Percentiles rank a stretch among this genome's conserved stretches.
phyloP scores from a whole-genome alignment of 2,888 invertebrate genomes.

The Coecobrya sp. region DNA sequence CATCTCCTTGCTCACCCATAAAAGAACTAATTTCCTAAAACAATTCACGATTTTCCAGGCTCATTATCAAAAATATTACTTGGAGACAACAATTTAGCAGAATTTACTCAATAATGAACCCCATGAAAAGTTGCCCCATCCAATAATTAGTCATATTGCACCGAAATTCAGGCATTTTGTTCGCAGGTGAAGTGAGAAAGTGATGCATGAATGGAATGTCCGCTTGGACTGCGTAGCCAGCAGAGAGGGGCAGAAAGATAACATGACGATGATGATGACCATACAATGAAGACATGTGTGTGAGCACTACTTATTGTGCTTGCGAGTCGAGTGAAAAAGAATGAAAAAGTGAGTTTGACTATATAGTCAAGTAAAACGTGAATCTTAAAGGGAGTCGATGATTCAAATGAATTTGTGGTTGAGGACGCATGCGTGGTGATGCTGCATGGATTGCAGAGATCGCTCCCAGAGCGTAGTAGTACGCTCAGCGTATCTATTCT shows the following conservation, averaged over 20 bases:
- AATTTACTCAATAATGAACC: conserved; percentile 54
- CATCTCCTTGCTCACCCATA: conserved; percentile 50
- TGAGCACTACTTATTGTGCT: neutral
- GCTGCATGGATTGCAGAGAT: neutral
- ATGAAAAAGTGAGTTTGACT: conserved; percentile 27
- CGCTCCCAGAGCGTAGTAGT: neutral
- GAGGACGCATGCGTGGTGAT: conserved; percentile 6
- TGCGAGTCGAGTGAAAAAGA: conserved; percentile 12
- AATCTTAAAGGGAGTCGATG: no score
- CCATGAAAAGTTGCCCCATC: conserved; percentile 16
- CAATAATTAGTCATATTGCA: conserved; percentile 63
- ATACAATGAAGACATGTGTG: conserved; percentile 6
- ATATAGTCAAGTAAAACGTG: neutral
- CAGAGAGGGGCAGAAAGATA: neutral
- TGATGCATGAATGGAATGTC: conserved; percentile 51
- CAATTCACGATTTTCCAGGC: conserved; percentile 37
- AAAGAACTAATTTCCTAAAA: conserved; percentile 62
- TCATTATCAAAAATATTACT: conserved; percentile 4
- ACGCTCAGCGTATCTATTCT: conserved; percentile 36
- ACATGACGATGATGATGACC: conserved; percentile 39
- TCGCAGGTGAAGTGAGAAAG: conserved; percentile 74
- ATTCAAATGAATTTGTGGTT: neutral
- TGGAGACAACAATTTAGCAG: conserved; percentile 17
- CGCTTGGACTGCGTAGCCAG: neutral
- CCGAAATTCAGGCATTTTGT: conserved; percentile 71